A percentile compares a stretch with the other conserved stretches of the same genome.
These are phyloP conservation scores for Dusona sp. DNA, from an alignment of 2,888 invertebrate genomes.

Conservation along the genomic window DNA sequence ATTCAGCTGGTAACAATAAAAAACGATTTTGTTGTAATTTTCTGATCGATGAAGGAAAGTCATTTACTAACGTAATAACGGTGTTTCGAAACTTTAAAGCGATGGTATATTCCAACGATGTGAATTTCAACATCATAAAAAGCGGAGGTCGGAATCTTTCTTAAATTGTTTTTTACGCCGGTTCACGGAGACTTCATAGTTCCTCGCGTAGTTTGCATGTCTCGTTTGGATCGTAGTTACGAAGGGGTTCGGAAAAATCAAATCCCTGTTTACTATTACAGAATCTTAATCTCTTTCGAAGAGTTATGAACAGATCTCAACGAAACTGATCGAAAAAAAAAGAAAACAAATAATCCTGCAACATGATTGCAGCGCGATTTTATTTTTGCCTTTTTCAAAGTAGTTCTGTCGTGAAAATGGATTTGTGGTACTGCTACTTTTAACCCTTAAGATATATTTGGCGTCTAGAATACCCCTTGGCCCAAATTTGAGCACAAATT, in stretches of 20 bases:
- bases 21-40: no score
- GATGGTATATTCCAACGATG: background rate
- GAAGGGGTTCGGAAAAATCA: background rate
- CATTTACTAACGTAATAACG: background rate
- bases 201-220: constrained; percentile 64
- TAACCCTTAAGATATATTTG: background rate
- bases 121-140: background rate
- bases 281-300: no score
- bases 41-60: background rate
- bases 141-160: background rate
- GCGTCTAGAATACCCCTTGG: background rate
- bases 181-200: constrained; percentile 54
- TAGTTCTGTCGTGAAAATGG: background rate
- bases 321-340: no score
- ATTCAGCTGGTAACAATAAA: no score
- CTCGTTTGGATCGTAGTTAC: constrained; percentile 49
- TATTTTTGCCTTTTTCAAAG: background rate
- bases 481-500: background rate
- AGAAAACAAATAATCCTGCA: no score
- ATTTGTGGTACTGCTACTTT: background rate
- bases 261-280: background rate
- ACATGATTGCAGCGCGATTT: background rate
- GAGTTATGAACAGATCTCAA: no score
- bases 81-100: background rate
- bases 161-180: background rate